Evolutionary conservation across 2,797 vertebrate species (phyloP).

Genomic region (Lepus townsendii): DNA sequence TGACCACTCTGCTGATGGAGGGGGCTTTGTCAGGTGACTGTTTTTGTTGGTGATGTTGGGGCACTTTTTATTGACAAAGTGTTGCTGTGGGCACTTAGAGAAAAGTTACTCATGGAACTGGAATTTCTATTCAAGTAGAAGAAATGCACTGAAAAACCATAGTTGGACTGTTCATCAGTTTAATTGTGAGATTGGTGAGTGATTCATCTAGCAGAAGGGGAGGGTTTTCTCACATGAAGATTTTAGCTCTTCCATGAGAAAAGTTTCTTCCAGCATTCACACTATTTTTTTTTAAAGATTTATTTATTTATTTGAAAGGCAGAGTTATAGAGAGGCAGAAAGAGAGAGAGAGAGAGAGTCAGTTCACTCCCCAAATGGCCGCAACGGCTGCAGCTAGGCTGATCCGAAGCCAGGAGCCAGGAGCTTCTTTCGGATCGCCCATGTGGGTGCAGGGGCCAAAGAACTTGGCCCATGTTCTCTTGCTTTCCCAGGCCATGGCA

Average conservation of each 20-base stretch:
- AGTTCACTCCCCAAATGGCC: too few species aligned
- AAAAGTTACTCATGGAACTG: constrained; percentile 50
- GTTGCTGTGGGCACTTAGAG: neutral
- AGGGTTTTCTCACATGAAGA: constrained; percentile 24
- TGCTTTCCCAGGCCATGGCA: too few species aligned
- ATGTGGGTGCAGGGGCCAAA: too few species aligned
- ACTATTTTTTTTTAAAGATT: too few species aligned
- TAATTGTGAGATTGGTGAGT: constrained; percentile 23
- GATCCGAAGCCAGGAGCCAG: too few species aligned
- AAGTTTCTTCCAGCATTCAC: constrained; percentile 41
- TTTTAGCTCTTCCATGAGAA: constrained; percentile 56
- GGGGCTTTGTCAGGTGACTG: neutral
- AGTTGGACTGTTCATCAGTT: neutral
- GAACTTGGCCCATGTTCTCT: too few species aligned
- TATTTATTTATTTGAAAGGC: too few species aligned
- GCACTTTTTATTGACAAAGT: constrained; percentile 7
- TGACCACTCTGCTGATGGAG: neutral
- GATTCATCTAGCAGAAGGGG: constrained; percentile 4
- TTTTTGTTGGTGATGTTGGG: neutral
- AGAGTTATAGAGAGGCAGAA: too few species aligned
- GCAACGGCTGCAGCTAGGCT: too few species aligned
- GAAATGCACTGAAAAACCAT: constrained; percentile 13
- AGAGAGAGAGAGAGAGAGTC: too few species aligned
- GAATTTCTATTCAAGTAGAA: constrained; percentile 54
- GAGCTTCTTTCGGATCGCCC: too few species aligned